Evolutionary conservation across 2,888 invertebrate species (phyloP), one percentile per base, ranked within the genome.

Genomic region (Plebejus melissa): DNA sequence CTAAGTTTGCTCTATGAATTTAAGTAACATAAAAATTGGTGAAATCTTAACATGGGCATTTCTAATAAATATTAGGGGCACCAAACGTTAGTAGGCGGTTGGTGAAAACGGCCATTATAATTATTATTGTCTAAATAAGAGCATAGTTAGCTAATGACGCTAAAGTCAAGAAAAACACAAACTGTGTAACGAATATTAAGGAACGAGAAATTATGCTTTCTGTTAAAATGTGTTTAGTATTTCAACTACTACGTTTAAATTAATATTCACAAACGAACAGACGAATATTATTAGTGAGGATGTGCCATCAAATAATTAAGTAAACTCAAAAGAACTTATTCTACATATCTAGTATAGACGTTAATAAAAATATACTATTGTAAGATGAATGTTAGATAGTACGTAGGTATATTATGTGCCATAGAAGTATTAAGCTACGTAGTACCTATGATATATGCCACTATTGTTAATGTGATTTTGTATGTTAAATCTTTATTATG

Each of bases 331-430:
- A 75, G 76, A 78, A 75, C 75, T 76, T 69, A 58, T 74, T 69
- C 70, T 74, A 79, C 79, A 79, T 79, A 79, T 79, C 78, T 79
- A 77, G 78, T 60, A 75, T 83, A 79, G 84, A 84, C 83, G 84
- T 88, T 85, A 86, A 81, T 84, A 84, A 81, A 83, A 84, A 84
- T 83, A 78, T 79, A 81, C 32, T 83, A 83, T 83, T 83, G 83
- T 87, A 83, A 80, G 82, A 83, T 78, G 77, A 81, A 82, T 86
- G 82, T 88, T 65, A 65, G 65, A 65, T 65, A 65, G 65, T 65
- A 32, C 6, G 32, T 65, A 65, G 65, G 16, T 65, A 13, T 65
- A 36, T 65, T 65, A 36, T 65, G 65, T 65, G 65, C 32, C 65
- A 16, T 65, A 65, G 65, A 16, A 65, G 13, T 65, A 36, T 65